phyloP scores from a whole-genome alignment of 2,888 invertebrate genomes.

The Arge pagana region DNA sequence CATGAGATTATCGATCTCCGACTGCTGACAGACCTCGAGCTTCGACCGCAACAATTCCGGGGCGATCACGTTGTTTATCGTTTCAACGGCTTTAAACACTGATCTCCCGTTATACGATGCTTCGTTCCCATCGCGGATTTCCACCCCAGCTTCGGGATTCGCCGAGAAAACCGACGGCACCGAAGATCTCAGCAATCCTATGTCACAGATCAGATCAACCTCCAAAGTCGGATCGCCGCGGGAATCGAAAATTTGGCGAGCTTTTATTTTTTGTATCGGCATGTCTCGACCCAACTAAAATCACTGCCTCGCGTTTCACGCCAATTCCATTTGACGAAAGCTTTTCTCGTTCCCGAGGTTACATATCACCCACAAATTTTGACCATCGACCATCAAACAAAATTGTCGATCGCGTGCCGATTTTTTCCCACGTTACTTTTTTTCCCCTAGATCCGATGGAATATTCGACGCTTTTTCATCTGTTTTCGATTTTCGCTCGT shows the following conservation, averaged over 20 bases:
- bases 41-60: slow-evolving; percentile 47
- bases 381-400: background rate
- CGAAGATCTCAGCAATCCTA: slow-evolving; percentile 48
- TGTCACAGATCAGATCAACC: slow-evolving; percentile 50
- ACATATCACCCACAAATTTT: no score
- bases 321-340: no score
- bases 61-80: slow-evolving; percentile 49
- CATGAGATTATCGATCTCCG: slow-evolving; percentile 47
- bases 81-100: slow-evolving; percentile 47
- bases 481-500: no score
- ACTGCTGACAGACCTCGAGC: slow-evolving; percentile 47
- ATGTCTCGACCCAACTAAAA: no score
- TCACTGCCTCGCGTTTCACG: no score
- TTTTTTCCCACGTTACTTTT: background rate
- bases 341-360: no score
- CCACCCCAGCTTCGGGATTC: slow-evolving; percentile 42
- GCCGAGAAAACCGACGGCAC: slow-evolving; percentile 40
- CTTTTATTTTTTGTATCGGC: slow-evolving; percentile 65
- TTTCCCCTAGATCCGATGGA: background rate
- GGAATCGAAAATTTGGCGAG: slow-evolving; percentile 71
- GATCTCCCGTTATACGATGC: slow-evolving; percentile 43
- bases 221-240: slow-evolving; percentile 73
- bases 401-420: background rate
- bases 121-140: slow-evolving; percentile 46
- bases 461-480: background rate